Evolutionary conservation across 2,888 invertebrate species (phyloP).

Genomic region (Athripsodes cinereus): DNA sequence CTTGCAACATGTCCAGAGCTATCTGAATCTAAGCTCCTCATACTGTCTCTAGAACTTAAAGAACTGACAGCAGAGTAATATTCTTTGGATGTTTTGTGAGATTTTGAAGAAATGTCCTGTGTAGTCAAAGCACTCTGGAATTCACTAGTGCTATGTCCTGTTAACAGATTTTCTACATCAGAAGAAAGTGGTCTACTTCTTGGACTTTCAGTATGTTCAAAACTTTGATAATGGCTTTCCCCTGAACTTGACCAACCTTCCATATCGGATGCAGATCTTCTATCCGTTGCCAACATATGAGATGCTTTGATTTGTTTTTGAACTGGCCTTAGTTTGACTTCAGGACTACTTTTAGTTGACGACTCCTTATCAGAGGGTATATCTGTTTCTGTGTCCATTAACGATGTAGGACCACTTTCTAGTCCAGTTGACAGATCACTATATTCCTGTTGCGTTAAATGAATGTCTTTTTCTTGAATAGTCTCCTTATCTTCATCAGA

Average conservation of each 20-base stretch:
- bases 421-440: constrained; percentile 43
- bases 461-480: constrained; percentile 40
- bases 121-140: constrained; percentile 83
- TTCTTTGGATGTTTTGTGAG: constrained; percentile 72
- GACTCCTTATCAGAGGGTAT: constrained; percentile 43
- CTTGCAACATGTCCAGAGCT: constrained; percentile 85
- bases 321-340: constrained; percentile 39
- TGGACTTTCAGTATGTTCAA: constrained; percentile 67
- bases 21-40: constrained; percentile 85
- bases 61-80: constrained; percentile 82
- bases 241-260: constrained; percentile 83
- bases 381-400: constrained; percentile 46
- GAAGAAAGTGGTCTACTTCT: constrained; percentile 78
- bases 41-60: constrained; percentile 83
- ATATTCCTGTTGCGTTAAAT: constrained; percentile 37
- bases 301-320: constrained; percentile 47
- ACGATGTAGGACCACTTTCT: constrained; percentile 49
- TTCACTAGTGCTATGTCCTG: constrained; percentile 72
- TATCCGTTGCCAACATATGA: constrained; percentile 48
- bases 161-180: constrained; percentile 74
- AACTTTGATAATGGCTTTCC: constrained; percentile 84
- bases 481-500: constrained; percentile 52
- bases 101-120: constrained; percentile 66
- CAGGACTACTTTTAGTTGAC: constrained; percentile 45
- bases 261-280: constrained; percentile 71